Percentiles rank a stretch among this genome's conserved stretches.
phyloP scores from a whole-genome alignment of 1,140 invertebrate genomes.

The Arion vulgaris region DNA sequence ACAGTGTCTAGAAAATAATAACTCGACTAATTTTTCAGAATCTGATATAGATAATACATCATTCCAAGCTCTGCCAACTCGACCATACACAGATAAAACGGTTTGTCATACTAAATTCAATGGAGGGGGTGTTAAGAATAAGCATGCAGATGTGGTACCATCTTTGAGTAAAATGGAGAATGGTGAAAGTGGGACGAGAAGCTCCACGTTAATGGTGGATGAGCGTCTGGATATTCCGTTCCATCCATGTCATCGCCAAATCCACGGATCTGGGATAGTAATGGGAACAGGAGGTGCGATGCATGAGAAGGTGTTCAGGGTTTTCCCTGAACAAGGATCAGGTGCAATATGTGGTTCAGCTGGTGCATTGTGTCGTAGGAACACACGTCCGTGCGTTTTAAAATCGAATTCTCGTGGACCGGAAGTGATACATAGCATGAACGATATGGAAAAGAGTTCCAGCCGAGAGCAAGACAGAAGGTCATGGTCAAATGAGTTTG shows the following conservation, averaged over 20 bases:
- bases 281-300: neutral
- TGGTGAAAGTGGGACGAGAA: no score
- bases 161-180: no score
- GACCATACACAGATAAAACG: neutral
- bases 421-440: neutral
- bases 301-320: neutral
- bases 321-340: neutral
- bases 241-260: neutral
- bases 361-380: neutral
- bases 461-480: no score
- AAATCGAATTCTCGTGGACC: neutral
- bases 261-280: constrained; percentile 5
- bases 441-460: constrained; percentile 11
- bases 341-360: neutral
- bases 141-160: no score
- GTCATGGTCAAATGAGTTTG: neutral
- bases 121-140: no score
- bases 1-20: neutral
- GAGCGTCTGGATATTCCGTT: constrained; percentile 22
- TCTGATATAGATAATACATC: neutral
- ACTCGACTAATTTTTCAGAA: neutral
- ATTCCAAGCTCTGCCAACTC: neutral
- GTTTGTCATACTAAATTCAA: neutral
- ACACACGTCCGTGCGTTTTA: neutral
- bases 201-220: constrained; percentile 14